These are phyloP conservation scores for Onthophagus taurus DNA, from an alignment of 1,140 invertebrate species.

Conservation along the genomic window DNA sequence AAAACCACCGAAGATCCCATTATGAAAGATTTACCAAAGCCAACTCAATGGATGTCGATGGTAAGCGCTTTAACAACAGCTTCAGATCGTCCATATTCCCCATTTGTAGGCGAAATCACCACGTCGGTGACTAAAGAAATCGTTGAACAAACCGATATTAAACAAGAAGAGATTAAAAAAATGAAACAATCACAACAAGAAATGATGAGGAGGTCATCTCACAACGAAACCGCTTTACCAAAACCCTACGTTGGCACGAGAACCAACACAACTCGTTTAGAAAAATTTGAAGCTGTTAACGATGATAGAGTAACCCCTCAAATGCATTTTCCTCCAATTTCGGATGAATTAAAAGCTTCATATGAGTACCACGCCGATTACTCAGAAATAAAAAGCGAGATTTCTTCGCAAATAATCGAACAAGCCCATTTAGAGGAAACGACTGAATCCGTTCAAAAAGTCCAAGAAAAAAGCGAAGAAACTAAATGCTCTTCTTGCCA, in stretches of 20 bases:
- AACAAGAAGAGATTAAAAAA: constrained; percentile 10
- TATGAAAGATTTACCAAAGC: constrained; percentile 39
- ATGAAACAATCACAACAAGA: constrained; percentile 4
- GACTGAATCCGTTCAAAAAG: constrained; percentile 9
- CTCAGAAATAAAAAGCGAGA: background rate
- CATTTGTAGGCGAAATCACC: constrained; percentile 19
- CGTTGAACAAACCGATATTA: constrained; percentile 2
- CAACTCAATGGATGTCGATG: constrained; percentile 34
- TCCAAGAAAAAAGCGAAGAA: constrained; percentile 12
- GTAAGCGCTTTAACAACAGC: constrained; percentile 42
- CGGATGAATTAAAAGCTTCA: constrained; percentile 33
- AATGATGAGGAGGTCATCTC: background rate
- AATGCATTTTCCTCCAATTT: constrained; percentile 36
- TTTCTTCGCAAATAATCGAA: constrained; percentile 4
- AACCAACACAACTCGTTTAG: background rate
- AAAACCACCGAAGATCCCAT: constrained; percentile 29
- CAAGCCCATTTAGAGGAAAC: background rate
- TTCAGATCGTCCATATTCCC: constrained; percentile 34
- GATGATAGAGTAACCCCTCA: background rate
- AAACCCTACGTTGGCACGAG: too few relatives aligned
- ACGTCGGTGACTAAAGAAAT: constrained; percentile 13
- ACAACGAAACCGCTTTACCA: constrained; percentile 4
- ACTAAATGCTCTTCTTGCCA: too few relatives aligned
- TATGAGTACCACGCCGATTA: background rate
- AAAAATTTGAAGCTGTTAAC: constrained; percentile 2